Evolutionary conservation across 1,140 invertebrate species (phyloP), one percentile per base, ranked within the genome.

Genomic region (Zophobas morio): DNA sequence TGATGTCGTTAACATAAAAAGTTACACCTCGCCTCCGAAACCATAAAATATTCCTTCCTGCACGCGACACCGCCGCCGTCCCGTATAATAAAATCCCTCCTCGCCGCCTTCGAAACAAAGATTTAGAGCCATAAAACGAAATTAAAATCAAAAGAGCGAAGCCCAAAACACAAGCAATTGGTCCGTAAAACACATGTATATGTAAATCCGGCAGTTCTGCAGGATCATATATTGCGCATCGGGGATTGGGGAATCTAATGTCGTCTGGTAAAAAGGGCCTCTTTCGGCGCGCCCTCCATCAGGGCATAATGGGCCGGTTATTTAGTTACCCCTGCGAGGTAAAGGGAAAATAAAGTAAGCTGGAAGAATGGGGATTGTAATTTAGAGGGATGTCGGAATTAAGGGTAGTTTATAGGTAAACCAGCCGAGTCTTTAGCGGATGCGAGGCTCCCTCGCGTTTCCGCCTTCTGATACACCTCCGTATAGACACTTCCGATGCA

Each of bases 331-430:
- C 83, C 80, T 78, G 78, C 79, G 81, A 85, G 83, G 83, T 84
- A 84, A 82, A 84, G 84, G 81, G 77, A 84, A 85, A 85, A 85
- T 85, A 85, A 86, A 84, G 84, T 85, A 85, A 85, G 84, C 84
- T 84, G 82, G 84, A 86, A 86, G 85, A 86, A 86, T 86, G 83
- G 85, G 85, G 84, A 85, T 86, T 86, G 85, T 86, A 86, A 86
- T 86, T 86, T 86, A 86, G 85, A 86, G 85, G 85, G 85, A 86
- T 86, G 85, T 86, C 80, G 84, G 85, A 85, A 86, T 86, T 86
- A 86, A 85, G 85, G 85, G 85, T 86, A 86, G 85, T 86, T 86
- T 86, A 86, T 86, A 86, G 85, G 85, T 86, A 86, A 86, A 86
- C 85, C 85, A 84, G 81, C 66, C 81, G 81, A 82, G 85, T 86